A percentile compares a stretch with the other conserved stretches of the same genome.
Conservation (phyloP, 2,888 invertebrate genomes). For the Harpalus rufipes region DNA sequence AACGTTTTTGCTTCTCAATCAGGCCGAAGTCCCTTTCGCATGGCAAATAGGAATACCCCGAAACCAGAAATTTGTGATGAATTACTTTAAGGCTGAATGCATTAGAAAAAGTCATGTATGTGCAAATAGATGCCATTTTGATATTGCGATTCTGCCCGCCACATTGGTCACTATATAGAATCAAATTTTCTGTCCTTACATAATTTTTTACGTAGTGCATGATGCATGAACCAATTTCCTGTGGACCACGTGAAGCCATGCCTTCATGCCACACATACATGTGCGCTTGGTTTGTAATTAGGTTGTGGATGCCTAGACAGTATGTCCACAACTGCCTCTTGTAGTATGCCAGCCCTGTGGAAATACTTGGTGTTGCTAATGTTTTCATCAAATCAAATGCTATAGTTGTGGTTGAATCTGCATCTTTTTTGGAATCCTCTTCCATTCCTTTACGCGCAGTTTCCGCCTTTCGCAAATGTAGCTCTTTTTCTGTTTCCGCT, state of each 20-base stretch:
- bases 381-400: slow-evolving; percentile 71
- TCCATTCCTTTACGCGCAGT: slow-evolving; percentile 68
- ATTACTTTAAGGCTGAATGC: slow-evolving; percentile 57
- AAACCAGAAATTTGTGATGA: slow-evolving; percentile 68
- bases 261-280: slow-evolving; percentile 71
- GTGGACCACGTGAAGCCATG: slow-evolving; percentile 70
- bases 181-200: slow-evolving; percentile 68
- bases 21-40: slow-evolving; percentile 16
- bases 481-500: slow-evolving; percentile 31
- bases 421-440: slow-evolving; percentile 62
- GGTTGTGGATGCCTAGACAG: slow-evolving; percentile 70
- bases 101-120: slow-evolving; percentile 4
- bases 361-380: slow-evolving; percentile 70
- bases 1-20: neutral
- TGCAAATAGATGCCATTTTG: no score
- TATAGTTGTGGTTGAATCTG: slow-evolving; percentile 64
- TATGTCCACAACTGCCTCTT: slow-evolving; percentile 66
- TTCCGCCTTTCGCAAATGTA: slow-evolving; percentile 69
- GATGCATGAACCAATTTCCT: slow-evolving; percentile 71
- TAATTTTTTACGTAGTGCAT: slow-evolving; percentile 69
- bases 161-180: slow-evolving; percentile 68
- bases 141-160: no score
- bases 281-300: slow-evolving; percentile 68
- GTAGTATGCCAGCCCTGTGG: slow-evolving; percentile 70
- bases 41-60: slow-evolving; percentile 43